phyloP scores from a whole-genome alignment of 2,888 invertebrate genomes.

The Thymelicus sylvestris region DNA sequence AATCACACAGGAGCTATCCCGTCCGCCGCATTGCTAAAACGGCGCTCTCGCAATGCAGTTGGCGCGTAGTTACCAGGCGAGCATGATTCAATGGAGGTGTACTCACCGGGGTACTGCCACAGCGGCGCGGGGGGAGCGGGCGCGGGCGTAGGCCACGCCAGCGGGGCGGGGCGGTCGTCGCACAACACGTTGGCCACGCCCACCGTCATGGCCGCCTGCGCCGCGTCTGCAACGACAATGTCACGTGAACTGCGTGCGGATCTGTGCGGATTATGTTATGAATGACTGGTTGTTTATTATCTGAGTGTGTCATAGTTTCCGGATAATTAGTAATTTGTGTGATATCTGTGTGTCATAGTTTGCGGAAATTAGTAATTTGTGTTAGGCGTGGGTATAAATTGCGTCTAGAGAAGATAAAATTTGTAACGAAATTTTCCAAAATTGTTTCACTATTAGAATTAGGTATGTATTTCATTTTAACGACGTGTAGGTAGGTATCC shows the following conservation, averaged over 20 bases:
- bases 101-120: slow-evolving; percentile 91
- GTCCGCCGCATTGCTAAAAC: slow-evolving; percentile 57
- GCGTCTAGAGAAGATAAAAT: too few species aligned
- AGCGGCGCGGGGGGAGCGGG: slow-evolving; percentile 88
- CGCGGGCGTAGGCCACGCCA: slow-evolving; percentile 84
- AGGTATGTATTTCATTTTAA: too few species aligned
- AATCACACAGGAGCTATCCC: slow-evolving; percentile 63
- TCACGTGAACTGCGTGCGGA: slow-evolving; percentile 39
- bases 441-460: too few species aligned
- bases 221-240: slow-evolving; percentile 83
- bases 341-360: slow-evolving; percentile 14
- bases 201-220: slow-evolving; percentile 88
- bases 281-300: slow-evolving; percentile 14
- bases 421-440: too few species aligned
- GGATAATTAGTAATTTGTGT: slow-evolving; percentile 38
- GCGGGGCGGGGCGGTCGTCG: slow-evolving; percentile 86
- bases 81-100: slow-evolving; percentile 76
- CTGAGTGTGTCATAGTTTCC: slow-evolving; percentile 15
- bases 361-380: slow-evolving; percentile 38
- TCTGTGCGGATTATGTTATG: slow-evolving; percentile 17
- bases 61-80: slow-evolving; percentile 83
- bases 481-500: too few species aligned
- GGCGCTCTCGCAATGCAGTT: slow-evolving; percentile 81
- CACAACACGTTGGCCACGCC: slow-evolving; percentile 87
- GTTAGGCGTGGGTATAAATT: not conserved